phyloP scores from a whole-genome alignment of 2,797 vertebrate genomes.

The Poecilia picta region DNA sequence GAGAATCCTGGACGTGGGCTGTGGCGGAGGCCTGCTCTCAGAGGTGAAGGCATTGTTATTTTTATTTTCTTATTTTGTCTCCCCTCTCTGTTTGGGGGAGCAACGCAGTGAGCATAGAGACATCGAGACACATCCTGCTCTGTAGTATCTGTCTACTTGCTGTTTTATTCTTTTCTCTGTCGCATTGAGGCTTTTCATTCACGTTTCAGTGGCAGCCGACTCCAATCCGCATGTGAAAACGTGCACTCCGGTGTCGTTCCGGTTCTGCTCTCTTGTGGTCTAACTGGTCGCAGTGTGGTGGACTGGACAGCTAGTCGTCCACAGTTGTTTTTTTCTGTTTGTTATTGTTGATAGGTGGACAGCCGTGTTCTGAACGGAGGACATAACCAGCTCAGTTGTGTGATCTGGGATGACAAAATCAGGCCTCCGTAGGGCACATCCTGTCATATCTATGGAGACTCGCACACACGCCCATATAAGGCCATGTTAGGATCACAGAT shows the following conservation, averaged over 20 bases:
- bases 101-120: neutral
- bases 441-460: conserved; percentile 38
- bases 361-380: conserved; percentile 4
- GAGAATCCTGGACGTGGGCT: conserved; percentile 92
- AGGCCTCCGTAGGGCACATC: conserved; percentile 52
- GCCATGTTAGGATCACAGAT: conserved; percentile 17
- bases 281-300: conserved; percentile 64
- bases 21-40: conserved; percentile 92
- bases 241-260: conserved; percentile 32
- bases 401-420: conserved; percentile 76
- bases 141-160: conserved; percentile 9
- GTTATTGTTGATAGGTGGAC: conserved; percentile 49
- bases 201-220: neutral
- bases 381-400: conserved; percentile 50
- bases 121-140: neutral
- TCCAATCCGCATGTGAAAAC: neutral
- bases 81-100: neutral
- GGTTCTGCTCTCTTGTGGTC: conserved; percentile 37
- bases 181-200: neutral
- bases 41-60: conserved; percentile 81
- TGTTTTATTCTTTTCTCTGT: conserved; percentile 15
- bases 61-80: neutral
- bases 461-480: conserved; percentile 26
- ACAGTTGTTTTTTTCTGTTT: conserved; percentile 67
- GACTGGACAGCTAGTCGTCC: conserved; percentile 66